A percentile compares a stretch with the other conserved stretches of the same genome.
phyloP scores from a whole-genome alignment of 2,113 vertebrate species.

The Electrona antarctica region DNA sequence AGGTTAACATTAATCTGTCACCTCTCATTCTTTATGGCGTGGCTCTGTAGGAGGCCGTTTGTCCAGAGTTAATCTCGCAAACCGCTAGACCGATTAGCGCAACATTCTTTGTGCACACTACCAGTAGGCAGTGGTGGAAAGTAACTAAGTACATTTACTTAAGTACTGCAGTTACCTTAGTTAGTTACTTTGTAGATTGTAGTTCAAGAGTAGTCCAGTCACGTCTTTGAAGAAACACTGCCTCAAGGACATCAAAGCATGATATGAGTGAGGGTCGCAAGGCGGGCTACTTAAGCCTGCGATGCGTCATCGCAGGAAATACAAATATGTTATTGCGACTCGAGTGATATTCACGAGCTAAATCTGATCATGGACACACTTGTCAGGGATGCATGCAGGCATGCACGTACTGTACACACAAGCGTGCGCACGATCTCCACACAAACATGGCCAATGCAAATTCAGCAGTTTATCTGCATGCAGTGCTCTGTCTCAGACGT shows the following conservation, averaged over 20 bases:
- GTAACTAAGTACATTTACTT: too few relatives aligned
- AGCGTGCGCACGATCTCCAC: not conserved
- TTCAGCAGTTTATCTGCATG: slow-evolving; percentile 46
- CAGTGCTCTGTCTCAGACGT: slow-evolving; percentile 12
- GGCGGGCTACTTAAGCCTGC: not conserved
- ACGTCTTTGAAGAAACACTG: not conserved
- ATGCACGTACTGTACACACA: not conserved
- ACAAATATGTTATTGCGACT: not conserved
- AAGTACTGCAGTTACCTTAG: too few relatives aligned
- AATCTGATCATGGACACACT: too few relatives aligned
- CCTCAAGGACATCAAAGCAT: not conserved
- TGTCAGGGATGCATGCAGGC: not conserved
- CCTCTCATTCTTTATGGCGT: not conserved
- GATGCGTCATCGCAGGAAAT: not conserved
- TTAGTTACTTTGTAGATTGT: too few relatives aligned
- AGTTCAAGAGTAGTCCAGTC: not conserved
- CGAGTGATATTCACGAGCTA: not conserved
- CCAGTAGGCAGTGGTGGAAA: too few relatives aligned
- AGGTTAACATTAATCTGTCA: slow-evolving; percentile 2
- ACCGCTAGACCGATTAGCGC: too few relatives aligned
- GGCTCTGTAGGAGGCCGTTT: too few relatives aligned
- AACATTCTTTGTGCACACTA: too few relatives aligned
- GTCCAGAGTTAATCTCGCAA: too few relatives aligned
- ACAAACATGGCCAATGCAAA: slow-evolving; percentile 27
- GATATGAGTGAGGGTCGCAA: not conserved